Conservation (phyloP, 2,888 invertebrate species). For the Petrolisthes cinctipes region DNA sequence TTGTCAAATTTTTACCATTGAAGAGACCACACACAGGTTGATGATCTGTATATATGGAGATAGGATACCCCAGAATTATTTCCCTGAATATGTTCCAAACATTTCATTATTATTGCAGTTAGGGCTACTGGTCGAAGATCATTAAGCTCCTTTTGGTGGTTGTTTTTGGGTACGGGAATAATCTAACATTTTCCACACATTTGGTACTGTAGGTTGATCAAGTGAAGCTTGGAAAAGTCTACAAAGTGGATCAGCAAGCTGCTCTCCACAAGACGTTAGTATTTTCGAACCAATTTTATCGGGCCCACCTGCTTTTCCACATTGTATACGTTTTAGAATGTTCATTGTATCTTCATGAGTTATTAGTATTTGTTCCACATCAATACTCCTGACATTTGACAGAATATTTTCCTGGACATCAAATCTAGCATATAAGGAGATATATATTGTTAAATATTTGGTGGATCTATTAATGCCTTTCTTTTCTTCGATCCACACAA, state of each 20-base stretch:
- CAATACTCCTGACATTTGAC: not conserved
- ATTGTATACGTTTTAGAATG: not conserved
- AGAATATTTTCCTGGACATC: slow-evolving; percentile 6
- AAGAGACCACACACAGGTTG: no score
- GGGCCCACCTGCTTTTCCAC: slow-evolving; percentile 14
- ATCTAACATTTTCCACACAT: slow-evolving; percentile 16
- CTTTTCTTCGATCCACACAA: not conserved
- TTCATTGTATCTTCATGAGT: slow-evolving; percentile 2
- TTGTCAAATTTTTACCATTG: no score
- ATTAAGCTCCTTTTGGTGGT: slow-evolving; percentile 3
- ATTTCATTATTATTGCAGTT: slow-evolving; percentile 9
- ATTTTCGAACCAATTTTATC: not conserved
- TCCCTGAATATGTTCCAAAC: slow-evolving; percentile 12
- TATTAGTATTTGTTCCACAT: slow-evolving; percentile 1
- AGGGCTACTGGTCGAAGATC: not conserved
- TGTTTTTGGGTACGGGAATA: slow-evolving; percentile 3
- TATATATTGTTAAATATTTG: not conserved
- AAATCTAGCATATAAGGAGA: slow-evolving; percentile 2
- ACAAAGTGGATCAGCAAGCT: not conserved
- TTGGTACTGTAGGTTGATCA: slow-evolving; percentile 1
- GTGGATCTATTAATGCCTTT: slow-evolving; percentile 9
- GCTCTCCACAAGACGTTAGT: not conserved
- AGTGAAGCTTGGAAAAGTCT: slow-evolving; percentile 1
- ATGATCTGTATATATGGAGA: no score
- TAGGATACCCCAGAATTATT: no score